These are phyloP conservation scores for Cerastis leucographa DNA, from an alignment of 2,888 invertebrate genomes.

Conservation along the genomic window DNA sequence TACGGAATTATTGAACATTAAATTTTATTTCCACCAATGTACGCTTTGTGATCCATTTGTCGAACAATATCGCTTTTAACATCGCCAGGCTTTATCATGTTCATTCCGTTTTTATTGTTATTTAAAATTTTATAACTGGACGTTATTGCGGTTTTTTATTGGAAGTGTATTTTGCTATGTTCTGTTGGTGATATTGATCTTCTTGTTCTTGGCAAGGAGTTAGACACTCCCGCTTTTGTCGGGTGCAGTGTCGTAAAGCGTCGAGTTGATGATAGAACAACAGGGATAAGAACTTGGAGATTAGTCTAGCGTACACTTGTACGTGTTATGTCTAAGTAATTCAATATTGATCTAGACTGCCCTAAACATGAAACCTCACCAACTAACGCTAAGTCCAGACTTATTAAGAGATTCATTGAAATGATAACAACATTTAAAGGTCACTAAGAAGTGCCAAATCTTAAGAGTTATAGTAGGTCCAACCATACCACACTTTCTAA, in stretches of 20 bases:
- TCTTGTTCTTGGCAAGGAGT: constrained; percentile 9
- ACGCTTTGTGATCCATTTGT: constrained; percentile 49
- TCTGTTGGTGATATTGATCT: constrained; percentile 18
- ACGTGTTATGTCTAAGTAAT: constrained; percentile 2
- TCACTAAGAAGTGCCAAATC: not conserved
- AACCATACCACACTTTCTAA: not conserved
- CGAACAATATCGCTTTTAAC: constrained; percentile 50
- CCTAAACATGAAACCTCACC: not conserved
- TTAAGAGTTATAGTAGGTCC: not conserved
- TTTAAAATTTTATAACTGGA: constrained; percentile 37
- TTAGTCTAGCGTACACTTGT: not conserved
- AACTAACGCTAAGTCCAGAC: not conserved
- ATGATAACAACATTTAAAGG: not conserved
- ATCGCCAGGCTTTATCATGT: constrained; percentile 31
- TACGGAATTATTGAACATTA: constrained; percentile 49
- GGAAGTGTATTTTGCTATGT: not conserved
- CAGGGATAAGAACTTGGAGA: not conserved
- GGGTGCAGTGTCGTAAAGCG: constrained; percentile 1
- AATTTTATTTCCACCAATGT: constrained; percentile 51
- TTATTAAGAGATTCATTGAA: not conserved
- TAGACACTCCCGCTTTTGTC: not conserved
- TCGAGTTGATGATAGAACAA: constrained; percentile 1
- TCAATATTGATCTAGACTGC: not conserved
- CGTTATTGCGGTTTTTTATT: constrained; percentile 27
- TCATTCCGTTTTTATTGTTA: constrained; percentile 44